A percentile compares a stretch with the other conserved stretches of the same genome.
Conservation (phyloP, 64 coral and sea anemone species). For the Pocillopora verrucosa region DNA sequence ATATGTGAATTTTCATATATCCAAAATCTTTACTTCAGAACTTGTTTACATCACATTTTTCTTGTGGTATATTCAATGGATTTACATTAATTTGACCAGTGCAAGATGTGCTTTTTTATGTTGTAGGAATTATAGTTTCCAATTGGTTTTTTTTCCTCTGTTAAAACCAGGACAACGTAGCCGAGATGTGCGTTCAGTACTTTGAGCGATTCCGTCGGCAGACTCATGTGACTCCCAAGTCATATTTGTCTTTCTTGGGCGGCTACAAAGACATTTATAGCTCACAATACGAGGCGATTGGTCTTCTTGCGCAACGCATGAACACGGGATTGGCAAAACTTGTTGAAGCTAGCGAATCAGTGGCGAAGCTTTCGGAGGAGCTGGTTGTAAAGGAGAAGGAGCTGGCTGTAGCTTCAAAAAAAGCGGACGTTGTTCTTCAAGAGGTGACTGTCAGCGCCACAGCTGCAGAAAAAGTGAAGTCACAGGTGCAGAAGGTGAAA, state of each 20-base stretch:
- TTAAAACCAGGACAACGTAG: constrained; percentile 84
- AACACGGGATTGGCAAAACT: constrained; percentile 71
- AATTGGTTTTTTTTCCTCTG: neutral
- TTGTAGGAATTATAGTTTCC: neutral
- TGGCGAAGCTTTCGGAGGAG: constrained; percentile 95
- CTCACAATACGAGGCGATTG: constrained; percentile 84
- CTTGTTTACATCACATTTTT: too few species aligned
- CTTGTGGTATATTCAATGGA: too few species aligned
- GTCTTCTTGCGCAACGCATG: constrained; percentile 75
- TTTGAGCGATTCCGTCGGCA: constrained; percentile 97
- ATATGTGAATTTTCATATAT: too few species aligned
- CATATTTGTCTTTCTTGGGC: constrained; percentile 88
- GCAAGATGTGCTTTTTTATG: too few species aligned
- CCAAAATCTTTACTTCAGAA: too few species aligned
- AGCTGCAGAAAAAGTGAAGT: constrained; percentile 96
- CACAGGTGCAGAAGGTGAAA: constrained; percentile 99
- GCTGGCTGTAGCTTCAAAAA: constrained; percentile 96
- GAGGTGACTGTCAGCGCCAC: constrained; percentile 93
- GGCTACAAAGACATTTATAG: constrained; percentile 95
- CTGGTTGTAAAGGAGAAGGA: constrained; percentile 97
- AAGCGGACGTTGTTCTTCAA: constrained; percentile 92
- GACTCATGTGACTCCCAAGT: constrained; percentile 95
- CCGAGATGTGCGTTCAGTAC: constrained; percentile 91
- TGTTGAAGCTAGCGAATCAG: constrained; percentile 94
- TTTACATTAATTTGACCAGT: too few species aligned